Percentiles rank a stretch among this genome's conserved stretches.
phyloP scores from a whole-genome alignment of 2,888 invertebrate species.

The Dusona sp. region DNA sequence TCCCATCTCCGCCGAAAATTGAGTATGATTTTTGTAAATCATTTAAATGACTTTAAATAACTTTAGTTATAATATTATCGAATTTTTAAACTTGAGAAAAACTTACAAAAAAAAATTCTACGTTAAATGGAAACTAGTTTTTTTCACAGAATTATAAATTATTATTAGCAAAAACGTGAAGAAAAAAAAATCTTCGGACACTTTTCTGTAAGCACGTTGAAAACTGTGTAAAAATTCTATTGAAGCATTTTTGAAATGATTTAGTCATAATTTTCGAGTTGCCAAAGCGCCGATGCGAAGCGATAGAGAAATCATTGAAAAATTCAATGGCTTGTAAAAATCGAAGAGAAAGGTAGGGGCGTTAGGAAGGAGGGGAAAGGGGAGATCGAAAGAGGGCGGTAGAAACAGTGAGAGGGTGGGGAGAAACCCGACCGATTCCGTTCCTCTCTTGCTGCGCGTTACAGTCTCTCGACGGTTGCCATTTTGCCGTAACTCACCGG shows the following conservation, averaged over 20 bases:
- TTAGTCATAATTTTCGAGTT: neutral
- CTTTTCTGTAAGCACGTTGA: neutral
- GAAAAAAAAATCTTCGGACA: neutral
- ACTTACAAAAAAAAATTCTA: neutral
- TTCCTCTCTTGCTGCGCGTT: conserved; percentile 64
- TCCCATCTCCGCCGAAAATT: neutral
- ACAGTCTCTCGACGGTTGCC: conserved; percentile 65
- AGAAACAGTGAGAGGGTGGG: conserved; percentile 45
- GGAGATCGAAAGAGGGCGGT: conserved; percentile 37
- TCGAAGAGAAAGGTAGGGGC: conserved; percentile 55
- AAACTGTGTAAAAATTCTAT: neutral
- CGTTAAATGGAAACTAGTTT: no score
- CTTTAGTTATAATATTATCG: neutral
- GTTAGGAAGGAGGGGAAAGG: conserved; percentile 30
- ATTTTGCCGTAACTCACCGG: conserved; percentile 59
- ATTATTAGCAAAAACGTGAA: neutral
- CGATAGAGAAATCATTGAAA: neutral
- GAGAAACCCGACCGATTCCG: conserved; percentile 51
- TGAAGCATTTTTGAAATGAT: neutral
- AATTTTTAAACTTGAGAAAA: neutral
- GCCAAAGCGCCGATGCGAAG: neutral
- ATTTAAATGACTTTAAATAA: neutral
- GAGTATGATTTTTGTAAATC: neutral
- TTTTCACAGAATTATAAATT: neutral
- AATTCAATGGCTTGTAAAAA: conserved; percentile 10